Conservation (phyloP, 2,797 vertebrate genomes). For the Synaphobranchus kaupii region DNA sequence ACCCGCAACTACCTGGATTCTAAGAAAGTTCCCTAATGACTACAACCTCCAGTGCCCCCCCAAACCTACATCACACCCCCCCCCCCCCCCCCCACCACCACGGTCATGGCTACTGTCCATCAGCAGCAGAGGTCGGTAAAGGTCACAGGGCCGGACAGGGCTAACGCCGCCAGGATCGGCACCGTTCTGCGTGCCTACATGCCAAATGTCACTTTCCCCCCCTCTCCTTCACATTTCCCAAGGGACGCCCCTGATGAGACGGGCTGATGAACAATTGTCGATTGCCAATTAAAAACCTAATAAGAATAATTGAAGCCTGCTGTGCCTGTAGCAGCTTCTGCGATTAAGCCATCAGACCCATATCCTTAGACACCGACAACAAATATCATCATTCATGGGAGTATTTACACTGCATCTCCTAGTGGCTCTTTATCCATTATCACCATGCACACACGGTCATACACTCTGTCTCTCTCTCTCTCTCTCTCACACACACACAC, state of each 20-base stretch:
- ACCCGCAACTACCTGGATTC: not conserved
- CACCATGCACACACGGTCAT: not conserved
- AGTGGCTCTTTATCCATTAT: constrained; percentile 16
- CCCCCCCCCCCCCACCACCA: no score
- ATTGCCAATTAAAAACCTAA: constrained; percentile 66
- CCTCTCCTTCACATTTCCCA: constrained; percentile 70
- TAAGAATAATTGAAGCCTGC: constrained; percentile 69
- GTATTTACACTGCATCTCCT: constrained; percentile 42
- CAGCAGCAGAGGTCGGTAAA: not conserved
- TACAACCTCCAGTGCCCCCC: not conserved
- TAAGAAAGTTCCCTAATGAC: not conserved
- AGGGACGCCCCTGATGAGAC: constrained; percentile 63
- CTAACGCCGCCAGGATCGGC: not conserved
- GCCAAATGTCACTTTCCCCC: constrained; percentile 66
- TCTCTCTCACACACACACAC: not conserved
- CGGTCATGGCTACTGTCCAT: not conserved
- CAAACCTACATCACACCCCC: no score
- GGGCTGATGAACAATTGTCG: constrained; percentile 72
- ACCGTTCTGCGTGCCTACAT: not conserved
- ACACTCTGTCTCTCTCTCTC: not conserved
- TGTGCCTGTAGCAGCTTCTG: constrained; percentile 61
- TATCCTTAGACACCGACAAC: constrained; percentile 57
- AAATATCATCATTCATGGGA: constrained; percentile 54
- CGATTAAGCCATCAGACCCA: constrained; percentile 69
- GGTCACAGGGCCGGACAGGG: not conserved